Base-by-base conservation (phyloP, 2,888 invertebrate species). In the Helleia helle region DNA sequence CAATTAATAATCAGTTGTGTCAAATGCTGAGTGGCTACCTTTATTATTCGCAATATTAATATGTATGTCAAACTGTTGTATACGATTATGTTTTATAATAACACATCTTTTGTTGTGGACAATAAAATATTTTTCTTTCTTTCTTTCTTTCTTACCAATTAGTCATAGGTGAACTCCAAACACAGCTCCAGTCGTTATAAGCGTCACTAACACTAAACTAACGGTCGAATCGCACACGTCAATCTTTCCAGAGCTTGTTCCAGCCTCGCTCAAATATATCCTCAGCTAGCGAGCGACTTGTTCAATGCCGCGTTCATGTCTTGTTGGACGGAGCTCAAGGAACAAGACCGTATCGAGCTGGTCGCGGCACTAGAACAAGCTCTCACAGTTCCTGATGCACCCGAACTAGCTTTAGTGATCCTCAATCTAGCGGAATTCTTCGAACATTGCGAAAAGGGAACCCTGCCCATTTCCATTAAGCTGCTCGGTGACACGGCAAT, bases 231-330 rank as follows among this genome's bases (percentile, higher is more conserved):
- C n/a, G n/a, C n/a, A n/a, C n/a, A n/a, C n/a, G n/a, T n/a, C n/a
- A n/a, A n/a, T n/a, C 1, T 4, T 63, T 61, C 8, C 65, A 87
- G 96, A 46, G 96, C 98, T 0, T 99, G 99, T 64, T 92, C 94
- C 58, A 91, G 92, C 3, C 71, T 98, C 26, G 95, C 96, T 0
- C 96, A 97, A 67, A 94, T 94, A 24, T 97, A 99, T 72, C 93
- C 95, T 1, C 96, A 97, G 59, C 76, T 99, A 13, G 92, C 97
- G 0, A 89, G 95, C 45, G 98, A 99, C 65, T 77, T 99, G 17
- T 99, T 99, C 66, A 99, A 99, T 72, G 97, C 99, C 0, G 97
- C 99, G 0, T 99, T 99, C 68, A 96, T 99, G 50, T 98, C 98
- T 0, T 98, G 99, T 65, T 99, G 99, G 99, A 95, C 97, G 0